A percentile compares a stretch with the other conserved stretches of the same genome.
Evolutionary conservation across 30 jellyfish, hydroid and myxozoan genomes (phyloP).

Genomic region (Pelagia noctiluca): DNA sequence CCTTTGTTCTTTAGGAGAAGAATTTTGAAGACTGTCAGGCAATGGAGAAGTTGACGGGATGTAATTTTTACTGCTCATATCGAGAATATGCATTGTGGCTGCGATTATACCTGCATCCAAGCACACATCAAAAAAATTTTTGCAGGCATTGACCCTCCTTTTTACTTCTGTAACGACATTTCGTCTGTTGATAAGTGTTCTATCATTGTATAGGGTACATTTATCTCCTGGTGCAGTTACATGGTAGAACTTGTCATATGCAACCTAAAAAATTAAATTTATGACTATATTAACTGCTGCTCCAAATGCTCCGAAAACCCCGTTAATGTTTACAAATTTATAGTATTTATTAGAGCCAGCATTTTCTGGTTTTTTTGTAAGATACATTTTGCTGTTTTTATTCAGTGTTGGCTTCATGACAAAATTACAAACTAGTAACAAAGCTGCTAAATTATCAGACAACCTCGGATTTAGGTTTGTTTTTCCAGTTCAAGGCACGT

Average conservation of each 20-base stretch:
- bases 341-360: not conserved
- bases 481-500: too few relatives aligned
- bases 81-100: slow-evolving; percentile 37
- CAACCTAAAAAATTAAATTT: slow-evolving; percentile 1
- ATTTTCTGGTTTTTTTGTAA: too few relatives aligned
- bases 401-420: not conserved
- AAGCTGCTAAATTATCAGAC: not conserved
- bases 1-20: slow-evolving; percentile 12
- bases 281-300: not conserved
- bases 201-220: slow-evolving; percentile 45
- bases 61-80: slow-evolving; percentile 3
- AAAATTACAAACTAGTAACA: not conserved
- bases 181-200: slow-evolving; percentile 40
- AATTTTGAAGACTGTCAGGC: slow-evolving; percentile 12
- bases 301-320: not conserved
- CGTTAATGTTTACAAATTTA: not conserved
- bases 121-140: slow-evolving; percentile 23
- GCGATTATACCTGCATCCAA: slow-evolving; percentile 57
- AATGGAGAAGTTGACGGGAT: slow-evolving; percentile 12
- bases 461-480: too few relatives aligned
- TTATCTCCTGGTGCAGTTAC: slow-evolving; percentile 31
- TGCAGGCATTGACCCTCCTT: slow-evolving; percentile 47
- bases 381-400: not conserved
- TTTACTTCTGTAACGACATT: slow-evolving; percentile 51
- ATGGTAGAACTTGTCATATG: slow-evolving; percentile 45